Conservation (phyloP, 2,888 invertebrate genomes). For the Oligia strigilis region DNA sequence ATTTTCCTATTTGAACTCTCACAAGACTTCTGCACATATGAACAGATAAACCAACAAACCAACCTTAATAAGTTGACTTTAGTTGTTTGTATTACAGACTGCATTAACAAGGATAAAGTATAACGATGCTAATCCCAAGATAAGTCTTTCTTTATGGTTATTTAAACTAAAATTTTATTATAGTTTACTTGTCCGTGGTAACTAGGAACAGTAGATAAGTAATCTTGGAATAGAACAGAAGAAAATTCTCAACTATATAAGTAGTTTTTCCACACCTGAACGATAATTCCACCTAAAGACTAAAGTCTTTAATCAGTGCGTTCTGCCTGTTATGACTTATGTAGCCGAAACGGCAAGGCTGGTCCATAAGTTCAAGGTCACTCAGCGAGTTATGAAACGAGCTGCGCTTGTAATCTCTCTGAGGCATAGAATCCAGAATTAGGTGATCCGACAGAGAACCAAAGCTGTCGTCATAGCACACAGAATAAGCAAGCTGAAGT, state of each 20-base stretch:
- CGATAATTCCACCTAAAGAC: no score
- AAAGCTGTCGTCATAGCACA: no score
- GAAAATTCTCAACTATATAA: not conserved
- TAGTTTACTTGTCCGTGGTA: not conserved
- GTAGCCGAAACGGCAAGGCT: no score
- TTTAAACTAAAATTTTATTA: constrained; percentile 13
- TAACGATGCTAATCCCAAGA: constrained; percentile 24
- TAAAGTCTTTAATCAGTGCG: no score
- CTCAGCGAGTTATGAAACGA: no score
- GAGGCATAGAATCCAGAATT: no score
- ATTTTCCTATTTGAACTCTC: constrained; percentile 15
- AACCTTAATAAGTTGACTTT: constrained; percentile 14
- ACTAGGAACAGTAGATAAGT: not conserved
- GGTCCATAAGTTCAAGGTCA: no score
- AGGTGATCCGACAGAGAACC: no score
- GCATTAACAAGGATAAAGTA: constrained; percentile 13
- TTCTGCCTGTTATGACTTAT: no score
- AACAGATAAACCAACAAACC: constrained; percentile 25
- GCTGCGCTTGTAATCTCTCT: no score
- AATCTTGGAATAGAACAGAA: not conserved
- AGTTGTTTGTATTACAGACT: constrained; percentile 15
- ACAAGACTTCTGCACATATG: not conserved
- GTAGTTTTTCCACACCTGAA: no score
- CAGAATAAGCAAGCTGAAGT: no score
- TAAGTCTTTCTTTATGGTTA: constrained; percentile 23